Base-by-base conservation (phyloP, 2,888 invertebrate genomes). In the Melieria omissa region DNA sequence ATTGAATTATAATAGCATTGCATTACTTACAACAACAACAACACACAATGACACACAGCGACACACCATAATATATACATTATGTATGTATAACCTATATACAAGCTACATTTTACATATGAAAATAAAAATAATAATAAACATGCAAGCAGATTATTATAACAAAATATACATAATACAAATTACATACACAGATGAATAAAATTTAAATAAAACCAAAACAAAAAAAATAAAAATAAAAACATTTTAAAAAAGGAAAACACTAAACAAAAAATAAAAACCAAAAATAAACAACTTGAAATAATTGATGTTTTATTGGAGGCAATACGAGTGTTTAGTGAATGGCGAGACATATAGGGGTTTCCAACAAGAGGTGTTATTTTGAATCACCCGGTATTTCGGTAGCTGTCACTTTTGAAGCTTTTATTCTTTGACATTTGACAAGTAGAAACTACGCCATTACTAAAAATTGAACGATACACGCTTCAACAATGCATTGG, bases 231-330 rank as follows among this genome's bases (percentile, higher is more conserved):
- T n/a, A 29, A 60, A 67, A 49, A 60, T 49, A 60, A 14, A 67
- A 67, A 67, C 60, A 67, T 67, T 61, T 44, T 61, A 52, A 67
- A 61, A 61, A 60, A 60, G 52, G 16, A 60, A 67, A 67, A 16
- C 42, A 67, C 29, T 29, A 67, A 67, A 67, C 5, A 16, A 58
- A 58, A 58, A 41, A 58, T 12, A 58, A 16, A 41, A 41, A 58
- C 29, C n/a, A 12, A 58, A 58, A 61, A 67, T 52, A 67, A 67
- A 67, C 49, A 60, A 67, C 60, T 61, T 60, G 14, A 60, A 66
- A 47, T 52, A n/a, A 46, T 10, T 29, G 44, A 57, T 16, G 45
- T 55, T 55, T 57, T 44, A 10, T 65, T 16, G 12, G 14, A 55
- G 5, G 16, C 0, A 3, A 29, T 29, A 29, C 29, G 29, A 29